Evolutionary conservation across 2,113 vertebrate genomes (phyloP).

Genomic region (Eulemur rufifrons): DNA sequence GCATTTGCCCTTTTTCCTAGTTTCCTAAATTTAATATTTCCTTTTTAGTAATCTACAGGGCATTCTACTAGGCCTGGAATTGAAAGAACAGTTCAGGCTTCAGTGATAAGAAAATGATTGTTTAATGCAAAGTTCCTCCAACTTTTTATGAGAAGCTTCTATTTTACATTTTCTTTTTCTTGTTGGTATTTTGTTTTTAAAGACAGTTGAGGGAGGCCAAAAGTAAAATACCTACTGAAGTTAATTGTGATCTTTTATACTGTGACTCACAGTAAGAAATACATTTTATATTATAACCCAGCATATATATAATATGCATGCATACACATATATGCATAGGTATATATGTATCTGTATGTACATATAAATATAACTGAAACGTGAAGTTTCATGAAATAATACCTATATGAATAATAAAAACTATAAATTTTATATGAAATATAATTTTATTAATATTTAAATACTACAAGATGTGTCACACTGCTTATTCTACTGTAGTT

Average conservation of each 20-base stretch:
- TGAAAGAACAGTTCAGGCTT: background rate
- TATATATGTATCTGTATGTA: background rate
- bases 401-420: background rate
- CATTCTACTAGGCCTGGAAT: background rate
- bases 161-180: background rate
- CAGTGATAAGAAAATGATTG: background rate
- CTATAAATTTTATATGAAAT: background rate
- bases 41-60: background rate
- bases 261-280: background rate
- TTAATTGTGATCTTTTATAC: background rate
- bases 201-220: background rate
- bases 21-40: background rate
- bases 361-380: background rate
- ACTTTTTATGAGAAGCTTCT: background rate
- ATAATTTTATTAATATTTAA: slow-evolving; percentile 31
- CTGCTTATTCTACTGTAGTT: background rate
- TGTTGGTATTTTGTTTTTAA: background rate
- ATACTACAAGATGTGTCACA: background rate
- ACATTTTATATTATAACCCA: background rate
- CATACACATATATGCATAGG: too few relatives aligned
- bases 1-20: background rate
- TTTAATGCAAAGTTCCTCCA: background rate
- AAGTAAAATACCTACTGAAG: background rate
- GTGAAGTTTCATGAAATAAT: background rate
- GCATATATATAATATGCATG: background rate